These are phyloP conservation scores for Alethe diademata DNA, from an alignment of 2,113 vertebrate genomes.

Conservation along the genomic window DNA sequence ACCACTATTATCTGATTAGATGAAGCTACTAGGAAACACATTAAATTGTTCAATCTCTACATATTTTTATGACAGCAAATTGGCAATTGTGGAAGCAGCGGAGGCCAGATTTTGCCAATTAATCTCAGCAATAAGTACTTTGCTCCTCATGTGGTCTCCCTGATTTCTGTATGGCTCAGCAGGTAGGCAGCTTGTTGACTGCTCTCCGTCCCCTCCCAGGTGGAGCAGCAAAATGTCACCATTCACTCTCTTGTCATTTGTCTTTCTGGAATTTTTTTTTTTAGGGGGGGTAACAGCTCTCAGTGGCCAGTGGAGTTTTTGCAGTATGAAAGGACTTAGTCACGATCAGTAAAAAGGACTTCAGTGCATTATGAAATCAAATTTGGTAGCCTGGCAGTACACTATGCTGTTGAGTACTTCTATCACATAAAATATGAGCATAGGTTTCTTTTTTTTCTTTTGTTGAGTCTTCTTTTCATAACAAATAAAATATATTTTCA, in stretches of 20 bases:
- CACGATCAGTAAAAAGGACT: not conserved
- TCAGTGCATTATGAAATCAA: not conserved
- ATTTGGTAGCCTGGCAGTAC: not conserved
- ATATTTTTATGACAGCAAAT: not conserved
- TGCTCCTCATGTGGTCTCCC: not conserved
- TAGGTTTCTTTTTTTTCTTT: not conserved
- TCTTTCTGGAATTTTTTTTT: not conserved
- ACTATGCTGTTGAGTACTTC: not conserved
- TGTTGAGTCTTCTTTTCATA: not conserved
- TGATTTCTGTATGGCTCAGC: slow-evolving; percentile 35
- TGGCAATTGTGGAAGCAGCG: slow-evolving; percentile 1
- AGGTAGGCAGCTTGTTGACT: slow-evolving; percentile 37
- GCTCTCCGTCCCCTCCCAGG: not conserved
- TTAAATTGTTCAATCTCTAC: not conserved
- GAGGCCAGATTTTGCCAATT: slow-evolving; percentile 34
- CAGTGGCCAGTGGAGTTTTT: not conserved
- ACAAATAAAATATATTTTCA: not conserved
- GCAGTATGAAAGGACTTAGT: not conserved
- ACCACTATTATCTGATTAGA: not conserved
- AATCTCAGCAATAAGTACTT: not conserved
- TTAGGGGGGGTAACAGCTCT: not conserved
- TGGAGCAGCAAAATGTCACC: slow-evolving; percentile 28
- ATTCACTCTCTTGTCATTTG: not conserved
- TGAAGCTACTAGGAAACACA: not conserved
- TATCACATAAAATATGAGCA: not conserved